Evolutionary conservation across 2,797 vertebrate species (phyloP).

Genomic region (Tenualosa thibaudeaui): DNA sequence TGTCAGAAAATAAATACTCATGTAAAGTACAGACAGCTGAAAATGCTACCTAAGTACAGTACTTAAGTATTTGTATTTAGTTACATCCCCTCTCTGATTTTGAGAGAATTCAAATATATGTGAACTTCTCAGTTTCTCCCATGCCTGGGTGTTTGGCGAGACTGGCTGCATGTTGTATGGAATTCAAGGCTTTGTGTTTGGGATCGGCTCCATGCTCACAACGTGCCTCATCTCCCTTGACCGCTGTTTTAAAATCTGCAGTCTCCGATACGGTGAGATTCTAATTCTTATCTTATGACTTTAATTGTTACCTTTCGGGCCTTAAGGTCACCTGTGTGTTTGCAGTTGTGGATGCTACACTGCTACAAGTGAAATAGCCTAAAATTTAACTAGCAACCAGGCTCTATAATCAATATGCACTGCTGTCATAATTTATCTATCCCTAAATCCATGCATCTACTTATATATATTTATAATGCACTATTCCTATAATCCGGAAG

Average conservation of each 20-base stretch:
- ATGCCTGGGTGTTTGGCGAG: conserved; percentile 66
- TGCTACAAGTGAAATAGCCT: too few species aligned
- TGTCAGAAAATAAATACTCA: too few species aligned
- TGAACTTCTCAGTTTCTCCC: conserved; percentile 51
- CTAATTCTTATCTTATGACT: neutral
- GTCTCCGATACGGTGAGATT: conserved; percentile 53
- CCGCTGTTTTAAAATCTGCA: conserved; percentile 68
- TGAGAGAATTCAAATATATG: neutral
- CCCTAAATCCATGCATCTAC: too few species aligned
- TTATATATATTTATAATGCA: too few species aligned
- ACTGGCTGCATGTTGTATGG: conserved; percentile 61
- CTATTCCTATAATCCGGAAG: too few species aligned
- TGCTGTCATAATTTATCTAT: too few species aligned
- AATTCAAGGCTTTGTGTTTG: conserved; percentile 67
- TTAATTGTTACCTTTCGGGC: neutral
- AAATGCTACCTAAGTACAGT: too few species aligned
- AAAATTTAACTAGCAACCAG: too few species aligned
- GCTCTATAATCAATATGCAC: too few species aligned
- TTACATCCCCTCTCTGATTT: neutral
- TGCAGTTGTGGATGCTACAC: neutral
- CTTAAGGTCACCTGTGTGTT: neutral
- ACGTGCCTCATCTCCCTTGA: conserved; percentile 68
- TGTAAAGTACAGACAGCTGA: too few species aligned
- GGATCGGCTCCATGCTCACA: conserved; percentile 65
- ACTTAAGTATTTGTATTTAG: too few species aligned